phyloP scores from a whole-genome alignment of 2,797 vertebrate genomes.

The Oreochromis mossambicus region DNA sequence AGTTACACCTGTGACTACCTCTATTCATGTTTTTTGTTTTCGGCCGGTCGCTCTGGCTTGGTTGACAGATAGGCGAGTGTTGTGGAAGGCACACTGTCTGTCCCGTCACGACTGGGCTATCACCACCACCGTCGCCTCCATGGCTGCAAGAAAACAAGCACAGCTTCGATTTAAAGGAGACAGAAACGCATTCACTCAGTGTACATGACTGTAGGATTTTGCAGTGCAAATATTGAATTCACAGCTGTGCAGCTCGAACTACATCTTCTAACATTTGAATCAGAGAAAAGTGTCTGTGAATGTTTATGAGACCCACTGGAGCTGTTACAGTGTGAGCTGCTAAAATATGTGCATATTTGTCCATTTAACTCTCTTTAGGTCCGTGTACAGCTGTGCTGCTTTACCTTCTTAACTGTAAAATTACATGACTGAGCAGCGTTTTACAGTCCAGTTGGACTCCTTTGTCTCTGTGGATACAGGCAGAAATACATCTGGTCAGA shows the following conservation, averaged over 20 bases:
- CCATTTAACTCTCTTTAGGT: conserved; percentile 27
- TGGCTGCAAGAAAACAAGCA: conserved; percentile 31
- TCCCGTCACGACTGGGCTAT: conserved; percentile 42
- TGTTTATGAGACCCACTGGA: background rate
- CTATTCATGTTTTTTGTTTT: background rate
- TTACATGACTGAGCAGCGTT: conserved; percentile 61
- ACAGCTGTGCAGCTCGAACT: background rate
- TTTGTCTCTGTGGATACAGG: conserved; percentile 40
- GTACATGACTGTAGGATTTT: background rate
- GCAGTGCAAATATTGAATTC: background rate
- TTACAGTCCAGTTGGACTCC: conserved; percentile 42
- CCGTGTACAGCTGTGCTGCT: background rate
- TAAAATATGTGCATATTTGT: background rate
- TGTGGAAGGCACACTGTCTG: conserved; percentile 51
- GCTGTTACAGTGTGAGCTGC: background rate
- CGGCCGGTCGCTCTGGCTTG: background rate
- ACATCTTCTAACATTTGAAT: background rate
- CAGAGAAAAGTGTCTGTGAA: background rate
- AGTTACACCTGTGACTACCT: background rate
- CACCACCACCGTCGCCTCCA: conserved; percentile 32
- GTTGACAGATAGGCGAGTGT: conserved; percentile 11
- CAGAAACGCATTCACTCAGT: background rate
- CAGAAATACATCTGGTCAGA: conserved; percentile 45
- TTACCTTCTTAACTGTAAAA: conserved; percentile 47
- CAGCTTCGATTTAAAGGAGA: background rate